Evolutionary conservation across 2,888 invertebrate genomes (phyloP).

Genomic region (Alviniconcha strummeri): DNA sequence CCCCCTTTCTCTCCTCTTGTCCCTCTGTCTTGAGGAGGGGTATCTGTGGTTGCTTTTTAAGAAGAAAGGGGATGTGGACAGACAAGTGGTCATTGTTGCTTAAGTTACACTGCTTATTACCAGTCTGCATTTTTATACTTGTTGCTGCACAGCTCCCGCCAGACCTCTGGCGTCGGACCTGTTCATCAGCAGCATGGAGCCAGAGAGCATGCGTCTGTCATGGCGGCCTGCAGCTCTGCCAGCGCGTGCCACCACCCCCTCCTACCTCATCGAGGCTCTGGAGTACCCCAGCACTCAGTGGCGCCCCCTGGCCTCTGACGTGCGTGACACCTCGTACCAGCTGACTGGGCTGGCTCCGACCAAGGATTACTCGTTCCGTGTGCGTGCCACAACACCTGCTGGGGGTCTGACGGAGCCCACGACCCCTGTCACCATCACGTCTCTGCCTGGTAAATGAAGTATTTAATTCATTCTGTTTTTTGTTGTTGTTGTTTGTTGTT

Average conservation of each 20-base stretch:
- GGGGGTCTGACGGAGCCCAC: conserved; percentile 91
- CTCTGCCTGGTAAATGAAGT: conserved; percentile 46
- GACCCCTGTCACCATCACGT: conserved; percentile 76
- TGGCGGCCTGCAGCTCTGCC: conserved; percentile 57
- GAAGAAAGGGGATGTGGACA: no score
- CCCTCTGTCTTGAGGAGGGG: no score
- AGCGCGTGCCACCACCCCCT: conserved; percentile 38
- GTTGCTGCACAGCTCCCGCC: conserved; percentile 43
- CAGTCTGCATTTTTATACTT: no score
- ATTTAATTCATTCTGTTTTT: not conserved
- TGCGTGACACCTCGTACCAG: conserved; percentile 52
- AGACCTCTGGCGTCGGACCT: conserved; percentile 47
- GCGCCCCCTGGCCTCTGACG: conserved; percentile 63
- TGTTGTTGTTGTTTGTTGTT: not conserved
- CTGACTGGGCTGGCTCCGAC: conserved; percentile 55
- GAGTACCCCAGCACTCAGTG: conserved; percentile 63
- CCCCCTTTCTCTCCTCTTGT: no score
- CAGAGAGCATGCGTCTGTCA: conserved; percentile 58
- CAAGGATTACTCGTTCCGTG: conserved; percentile 94
- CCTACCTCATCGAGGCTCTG: conserved; percentile 62
- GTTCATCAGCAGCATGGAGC: conserved; percentile 40
- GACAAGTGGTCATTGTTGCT: no score
- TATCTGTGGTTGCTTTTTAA: no score
- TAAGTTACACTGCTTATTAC: no score
- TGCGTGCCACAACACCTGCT: conserved; percentile 96